phyloP scores from a whole-genome alignment of 2,888 invertebrate genomes.

The Hyppa rectilinea region DNA sequence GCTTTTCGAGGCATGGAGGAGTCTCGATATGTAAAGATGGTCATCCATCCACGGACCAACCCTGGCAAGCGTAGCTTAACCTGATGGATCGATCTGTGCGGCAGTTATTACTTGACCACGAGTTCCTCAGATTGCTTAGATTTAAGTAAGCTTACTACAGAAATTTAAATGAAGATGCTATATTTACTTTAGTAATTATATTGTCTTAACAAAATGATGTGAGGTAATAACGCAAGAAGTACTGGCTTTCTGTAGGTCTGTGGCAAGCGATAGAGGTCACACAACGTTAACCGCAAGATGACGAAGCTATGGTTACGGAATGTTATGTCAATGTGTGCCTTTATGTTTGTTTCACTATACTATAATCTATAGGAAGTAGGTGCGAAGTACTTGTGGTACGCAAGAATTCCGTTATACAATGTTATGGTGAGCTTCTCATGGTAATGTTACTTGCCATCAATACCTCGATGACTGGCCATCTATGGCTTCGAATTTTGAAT shows the following conservation, averaged over 20 bases:
- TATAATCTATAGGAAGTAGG: slow-evolving; percentile 10
- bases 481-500: not conserved
- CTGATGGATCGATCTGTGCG: too few species aligned
- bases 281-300: slow-evolving; percentile 56
- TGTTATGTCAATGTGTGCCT: slow-evolving; percentile 42
- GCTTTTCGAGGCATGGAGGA: too few species aligned
- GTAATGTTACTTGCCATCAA: slow-evolving; percentile 28
- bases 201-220: not conserved
- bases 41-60: too few species aligned
- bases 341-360: slow-evolving; percentile 29
- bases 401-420: slow-evolving; percentile 47
- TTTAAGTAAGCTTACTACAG: not conserved
- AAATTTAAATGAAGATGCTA: not conserved
- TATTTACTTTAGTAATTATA: not conserved
- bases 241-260: slow-evolving; percentile 23
- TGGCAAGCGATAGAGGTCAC: slow-evolving; percentile 45
- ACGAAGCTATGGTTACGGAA: slow-evolving; percentile 43
- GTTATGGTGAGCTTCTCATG: slow-evolving; percentile 13
- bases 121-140: too few species aligned
- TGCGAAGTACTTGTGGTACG: slow-evolving; percentile 4
- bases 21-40: too few species aligned
- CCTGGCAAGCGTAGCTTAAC: too few species aligned
- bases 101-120: too few species aligned
- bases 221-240: slow-evolving; percentile 2
- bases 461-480: slow-evolving; percentile 20